Evolutionary conservation across 2,113 vertebrate species (phyloP).

Genomic region (Conger conger): DNA sequence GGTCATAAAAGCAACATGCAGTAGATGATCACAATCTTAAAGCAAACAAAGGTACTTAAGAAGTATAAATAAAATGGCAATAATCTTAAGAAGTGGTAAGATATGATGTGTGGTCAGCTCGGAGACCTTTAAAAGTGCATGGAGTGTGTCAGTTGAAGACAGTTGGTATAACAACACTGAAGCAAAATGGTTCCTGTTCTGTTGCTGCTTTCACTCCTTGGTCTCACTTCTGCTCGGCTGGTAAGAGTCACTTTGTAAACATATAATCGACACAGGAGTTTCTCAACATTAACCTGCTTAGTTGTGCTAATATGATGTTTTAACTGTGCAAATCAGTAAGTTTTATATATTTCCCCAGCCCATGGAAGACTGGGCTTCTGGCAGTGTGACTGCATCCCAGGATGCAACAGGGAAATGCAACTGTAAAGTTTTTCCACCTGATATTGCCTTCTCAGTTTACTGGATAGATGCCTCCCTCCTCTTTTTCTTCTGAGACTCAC

Average conservation of each 20-base stretch:
- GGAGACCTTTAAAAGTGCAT: constrained; percentile 51
- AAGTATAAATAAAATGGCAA: too few species aligned
- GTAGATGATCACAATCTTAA: not conserved
- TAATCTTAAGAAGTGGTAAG: constrained; percentile 38
- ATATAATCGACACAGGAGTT: not conserved
- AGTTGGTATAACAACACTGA: constrained; percentile 17
- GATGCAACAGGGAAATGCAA: constrained; percentile 57
- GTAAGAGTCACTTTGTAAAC: constrained; percentile 39
- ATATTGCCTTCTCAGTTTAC: constrained; percentile 60
- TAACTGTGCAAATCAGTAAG: not conserved
- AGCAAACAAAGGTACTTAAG: constrained; percentile 21
- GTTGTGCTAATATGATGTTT: not conserved
- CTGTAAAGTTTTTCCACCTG: constrained; percentile 60
- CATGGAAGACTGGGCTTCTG: constrained; percentile 56
- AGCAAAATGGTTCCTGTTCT: constrained; percentile 44
- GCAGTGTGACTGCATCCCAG: constrained; percentile 59
- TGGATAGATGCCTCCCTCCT: too few species aligned
- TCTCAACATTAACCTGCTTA: too few species aligned
- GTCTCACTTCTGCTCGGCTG: constrained; percentile 55
- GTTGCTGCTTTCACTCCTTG: constrained; percentile 40
- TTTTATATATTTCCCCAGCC: constrained; percentile 37
- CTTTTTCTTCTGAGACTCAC: too few species aligned
- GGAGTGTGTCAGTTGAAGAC: not conserved
- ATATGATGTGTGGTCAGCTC: constrained; percentile 47
- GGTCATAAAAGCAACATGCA: constrained; percentile 35